These are phyloP conservation scores for Phaetusa simplex DNA, from an alignment of 2,113 vertebrate genomes.

Conservation along the genomic window DNA sequence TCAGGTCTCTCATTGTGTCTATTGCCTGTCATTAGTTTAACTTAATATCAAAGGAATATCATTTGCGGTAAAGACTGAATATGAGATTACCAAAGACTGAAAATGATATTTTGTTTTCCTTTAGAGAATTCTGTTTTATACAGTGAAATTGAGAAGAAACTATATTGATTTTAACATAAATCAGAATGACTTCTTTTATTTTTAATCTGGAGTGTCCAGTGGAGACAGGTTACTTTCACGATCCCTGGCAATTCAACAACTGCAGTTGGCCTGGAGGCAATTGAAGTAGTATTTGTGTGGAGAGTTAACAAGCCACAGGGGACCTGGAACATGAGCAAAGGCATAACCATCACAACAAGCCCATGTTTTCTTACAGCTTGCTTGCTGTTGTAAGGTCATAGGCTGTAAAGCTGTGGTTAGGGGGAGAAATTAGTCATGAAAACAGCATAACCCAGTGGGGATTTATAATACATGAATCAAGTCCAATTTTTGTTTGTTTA, in stretches of 20 bases:
- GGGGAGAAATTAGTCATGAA: slow-evolving; percentile 78
- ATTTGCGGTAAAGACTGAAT: neutral
- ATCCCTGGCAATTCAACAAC: slow-evolving; percentile 15
- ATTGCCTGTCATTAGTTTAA: neutral
- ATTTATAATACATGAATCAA: slow-evolving; percentile 63
- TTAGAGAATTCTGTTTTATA: neutral
- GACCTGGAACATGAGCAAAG: slow-evolving; percentile 64
- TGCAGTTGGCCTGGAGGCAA: slow-evolving; percentile 20
- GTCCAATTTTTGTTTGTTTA: slow-evolving; percentile 63
- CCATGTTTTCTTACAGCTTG: slow-evolving; percentile 67
- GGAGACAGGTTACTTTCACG: neutral
- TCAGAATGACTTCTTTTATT: neutral
- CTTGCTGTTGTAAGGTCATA: slow-evolving; percentile 71
- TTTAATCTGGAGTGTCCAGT: neutral
- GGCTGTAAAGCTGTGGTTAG: slow-evolving; percentile 69
- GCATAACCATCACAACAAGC: slow-evolving; percentile 62
- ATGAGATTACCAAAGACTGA: neutral
- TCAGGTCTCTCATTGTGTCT: neutral
- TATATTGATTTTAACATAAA: neutral
- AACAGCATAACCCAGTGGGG: slow-evolving; percentile 62
- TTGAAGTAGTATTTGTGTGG: slow-evolving; percentile 48
- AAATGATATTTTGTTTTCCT: neutral
- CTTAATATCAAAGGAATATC: neutral
- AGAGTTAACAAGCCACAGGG: slow-evolving; percentile 68
- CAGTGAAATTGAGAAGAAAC: neutral